Evolutionary conservation across 2,797 vertebrate species (phyloP), one percentile per base, ranked within the genome.

Genomic region (Nyctalus aviator): DNA sequence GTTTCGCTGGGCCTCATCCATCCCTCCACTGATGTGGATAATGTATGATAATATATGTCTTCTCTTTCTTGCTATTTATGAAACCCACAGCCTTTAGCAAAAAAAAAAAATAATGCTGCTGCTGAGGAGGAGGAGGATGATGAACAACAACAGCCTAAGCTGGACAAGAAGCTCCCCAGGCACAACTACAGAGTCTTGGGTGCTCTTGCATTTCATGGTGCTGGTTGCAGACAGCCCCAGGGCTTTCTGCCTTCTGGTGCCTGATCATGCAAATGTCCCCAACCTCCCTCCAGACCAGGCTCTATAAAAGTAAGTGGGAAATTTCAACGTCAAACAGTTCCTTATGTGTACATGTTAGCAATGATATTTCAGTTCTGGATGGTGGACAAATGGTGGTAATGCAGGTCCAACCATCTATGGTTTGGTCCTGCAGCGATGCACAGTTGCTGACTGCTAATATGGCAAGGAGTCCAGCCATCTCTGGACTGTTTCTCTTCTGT

Each of bases 11-110:
- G 53, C 35, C 57, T 78, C 68, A 7, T 8, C 27, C 23, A 2
- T 2, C 68, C 41, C 44, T 8, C 62, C 41, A 15, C 27, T 76
- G 17, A 2, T 9, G n/a, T 53, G 30, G n/a, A 64, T 30, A 64
- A 90, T 23, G 5, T 27, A 21, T 27, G 57, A 20, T 35, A 44
- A 82, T 21, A 57, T 14, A n/a, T 13, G 41, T 68, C 37, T 27
- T 27, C 20, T 53, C 88, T 92, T 48, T 46, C 64, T 91, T 68
- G 17, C 62, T 84, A 66, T 94, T 88, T 88, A 88, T 77, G 35
- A 90, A 95, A 84, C 53, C 32, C 41, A 62, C 35, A 18, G 9
- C 35, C 12, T 75, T 88, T 41, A 81, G 89, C 57, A 90, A 77
- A 91, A 84, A 25, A 25, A 57, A 35, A 20, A 13, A 59, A 41